These are phyloP conservation scores for Heterohyrax brucei DNA, from an alignment of 2,797 vertebrate species.

Conservation along the genomic window DNA sequence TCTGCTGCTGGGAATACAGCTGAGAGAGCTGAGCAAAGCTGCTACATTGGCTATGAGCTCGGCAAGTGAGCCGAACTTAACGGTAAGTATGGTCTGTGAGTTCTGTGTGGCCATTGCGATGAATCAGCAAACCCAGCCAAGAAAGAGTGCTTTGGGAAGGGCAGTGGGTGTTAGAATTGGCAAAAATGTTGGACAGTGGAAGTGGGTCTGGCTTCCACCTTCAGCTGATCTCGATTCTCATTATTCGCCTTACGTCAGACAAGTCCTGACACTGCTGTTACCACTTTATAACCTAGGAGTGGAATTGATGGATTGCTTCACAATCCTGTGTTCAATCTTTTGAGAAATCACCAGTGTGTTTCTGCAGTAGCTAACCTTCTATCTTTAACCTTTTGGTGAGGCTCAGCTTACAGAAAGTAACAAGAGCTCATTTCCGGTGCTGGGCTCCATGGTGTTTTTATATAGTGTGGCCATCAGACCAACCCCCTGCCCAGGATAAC, in stretches of 20 bases:
- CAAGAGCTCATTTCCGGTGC: not conserved
- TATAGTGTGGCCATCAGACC: not conserved
- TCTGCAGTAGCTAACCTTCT: not conserved
- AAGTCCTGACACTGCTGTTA: not conserved
- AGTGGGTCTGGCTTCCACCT: too few relatives aligned
- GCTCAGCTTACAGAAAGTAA: not conserved
- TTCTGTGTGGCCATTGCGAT: not conserved
- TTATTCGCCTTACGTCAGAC: too few relatives aligned
- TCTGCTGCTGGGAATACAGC: not conserved
- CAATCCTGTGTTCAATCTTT: not conserved
- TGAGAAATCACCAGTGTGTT: not conserved
- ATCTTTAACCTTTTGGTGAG: not conserved
- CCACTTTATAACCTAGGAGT: not conserved
- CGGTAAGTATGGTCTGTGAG: not conserved
- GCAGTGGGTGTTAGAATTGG: not conserved
- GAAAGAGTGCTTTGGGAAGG: not conserved
- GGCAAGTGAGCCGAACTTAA: too few relatives aligned
- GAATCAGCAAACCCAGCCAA: not conserved
- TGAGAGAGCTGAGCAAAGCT: not conserved
- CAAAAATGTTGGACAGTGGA: not conserved
- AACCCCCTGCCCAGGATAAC: not conserved
- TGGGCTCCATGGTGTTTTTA: not conserved
- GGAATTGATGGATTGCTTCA: not conserved
- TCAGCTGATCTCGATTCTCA: too few relatives aligned
- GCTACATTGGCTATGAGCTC: not conserved